Conservation (phyloP, 1,140 invertebrate species). For the Dufourea novaeangliae region DNA sequence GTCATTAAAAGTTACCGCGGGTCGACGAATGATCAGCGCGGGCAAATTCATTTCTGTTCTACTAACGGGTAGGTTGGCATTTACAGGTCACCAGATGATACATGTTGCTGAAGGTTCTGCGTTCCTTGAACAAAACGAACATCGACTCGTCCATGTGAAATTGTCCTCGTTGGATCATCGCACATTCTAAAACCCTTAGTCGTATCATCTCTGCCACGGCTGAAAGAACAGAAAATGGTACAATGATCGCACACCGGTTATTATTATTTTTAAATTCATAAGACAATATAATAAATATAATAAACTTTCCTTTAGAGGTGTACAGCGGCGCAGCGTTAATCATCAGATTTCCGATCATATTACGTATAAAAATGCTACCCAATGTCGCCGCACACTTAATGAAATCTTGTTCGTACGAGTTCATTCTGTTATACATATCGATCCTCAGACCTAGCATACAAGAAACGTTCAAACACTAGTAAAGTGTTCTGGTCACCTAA, state of each 20-base stretch:
- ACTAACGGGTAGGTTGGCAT: constrained; percentile 58
- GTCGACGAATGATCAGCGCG: no score
- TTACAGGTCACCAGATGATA: constrained; percentile 60
- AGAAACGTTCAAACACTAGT: background rate
- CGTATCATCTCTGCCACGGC: constrained; percentile 82
- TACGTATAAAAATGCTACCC: constrained; percentile 81
- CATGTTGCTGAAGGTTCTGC: constrained; percentile 69
- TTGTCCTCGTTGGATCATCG: constrained; percentile 76
- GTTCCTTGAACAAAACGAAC: constrained; percentile 36
- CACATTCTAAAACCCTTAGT: constrained; percentile 82
- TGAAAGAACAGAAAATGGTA: constrained; percentile 50
- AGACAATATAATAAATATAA: constrained; percentile 13
- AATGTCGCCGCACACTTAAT: constrained; percentile 83
- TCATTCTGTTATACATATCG: constrained; percentile 61
- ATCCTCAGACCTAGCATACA: constrained; percentile 33
- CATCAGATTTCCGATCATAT: constrained; percentile 80
- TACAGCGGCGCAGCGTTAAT: constrained; percentile 72
- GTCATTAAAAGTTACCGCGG: no score
- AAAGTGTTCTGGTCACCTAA: background rate
- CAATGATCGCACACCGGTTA: background rate
- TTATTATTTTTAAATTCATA: background rate
- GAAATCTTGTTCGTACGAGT: constrained; percentile 82
- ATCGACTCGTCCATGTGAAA: constrained; percentile 35
- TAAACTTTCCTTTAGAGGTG: constrained; percentile 76
- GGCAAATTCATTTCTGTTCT: background rate